phyloP scores from a whole-genome alignment of 2,888 invertebrate genomes.

The Muschampia staudingeri region DNA sequence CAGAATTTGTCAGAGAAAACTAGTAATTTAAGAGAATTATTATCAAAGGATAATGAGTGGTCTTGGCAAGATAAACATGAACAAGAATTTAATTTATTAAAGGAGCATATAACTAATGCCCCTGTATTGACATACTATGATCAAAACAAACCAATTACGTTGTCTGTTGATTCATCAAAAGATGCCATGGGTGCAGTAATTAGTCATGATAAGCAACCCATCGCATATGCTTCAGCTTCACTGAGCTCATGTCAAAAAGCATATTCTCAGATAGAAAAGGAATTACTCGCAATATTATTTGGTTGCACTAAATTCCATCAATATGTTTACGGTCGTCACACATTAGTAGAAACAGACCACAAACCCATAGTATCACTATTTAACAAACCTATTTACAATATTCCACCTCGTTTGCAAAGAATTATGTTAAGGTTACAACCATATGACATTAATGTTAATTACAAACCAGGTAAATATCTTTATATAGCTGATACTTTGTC shows the following conservation, averaged over 20 bases:
- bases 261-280: constrained; percentile 65
- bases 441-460: constrained; percentile 41
- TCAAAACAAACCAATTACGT: constrained; percentile 49
- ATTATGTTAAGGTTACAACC: constrained; percentile 46
- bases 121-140: constrained; percentile 64
- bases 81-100: constrained; percentile 53
- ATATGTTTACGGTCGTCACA: constrained; percentile 59
- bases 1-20: constrained; percentile 54
- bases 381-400: constrained; percentile 20
- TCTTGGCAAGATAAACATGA: constrained; percentile 69
- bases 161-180: constrained; percentile 64
- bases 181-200: constrained; percentile 63
- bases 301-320: constrained; percentile 61
- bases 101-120: constrained; percentile 55
- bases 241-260: constrained; percentile 23
- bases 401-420: constrained; percentile 44
- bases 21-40: constrained; percentile 52
- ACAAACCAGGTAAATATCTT: constrained; percentile 45
- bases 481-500: constrained; percentile 50
- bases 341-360: constrained; percentile 61
- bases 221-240: constrained; percentile 68
- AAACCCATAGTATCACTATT: constrained; percentile 41
- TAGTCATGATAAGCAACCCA: constrained; percentile 63
- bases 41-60: constrained; percentile 68
- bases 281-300: constrained; percentile 57